These are phyloP conservation scores for Mus spicilegus DNA, from an alignment of 2,113 vertebrate species.

Conservation along the genomic window DNA sequence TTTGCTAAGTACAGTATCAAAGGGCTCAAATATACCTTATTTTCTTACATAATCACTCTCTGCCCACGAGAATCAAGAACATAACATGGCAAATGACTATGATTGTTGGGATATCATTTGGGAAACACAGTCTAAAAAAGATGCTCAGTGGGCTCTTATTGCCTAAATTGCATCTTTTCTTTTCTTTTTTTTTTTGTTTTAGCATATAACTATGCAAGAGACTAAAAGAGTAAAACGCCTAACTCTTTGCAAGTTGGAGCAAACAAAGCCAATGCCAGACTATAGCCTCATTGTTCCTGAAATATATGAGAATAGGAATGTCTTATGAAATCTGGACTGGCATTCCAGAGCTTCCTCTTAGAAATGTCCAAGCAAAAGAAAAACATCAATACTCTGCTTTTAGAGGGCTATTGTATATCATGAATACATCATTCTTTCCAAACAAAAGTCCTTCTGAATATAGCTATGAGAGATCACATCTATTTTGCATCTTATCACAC, in stretches of 20 bases:
- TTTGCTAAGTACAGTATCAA: conserved; percentile 43
- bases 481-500: background rate
- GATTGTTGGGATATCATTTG: conserved; percentile 75
- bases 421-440: background rate
- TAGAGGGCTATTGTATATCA: background rate
- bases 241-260: background rate
- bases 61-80: conserved; percentile 68
- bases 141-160: conserved; percentile 45
- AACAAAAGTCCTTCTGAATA: background rate
- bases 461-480: background rate
- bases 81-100: conserved; percentile 67
- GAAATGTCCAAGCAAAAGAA: background rate
- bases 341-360: background rate
- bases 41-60: conserved; percentile 73
- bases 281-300: background rate
- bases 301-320: conserved; percentile 28
- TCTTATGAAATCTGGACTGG: background rate
- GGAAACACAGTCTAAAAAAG: conserved; percentile 57
- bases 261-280: background rate
- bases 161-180: conserved; percentile 47
- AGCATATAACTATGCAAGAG: conserved; percentile 30
- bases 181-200: conserved; percentile 61
- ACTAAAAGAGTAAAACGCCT: conserved; percentile 2
- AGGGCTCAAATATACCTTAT: conserved; percentile 72
- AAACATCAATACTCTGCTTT: background rate